Conservation (phyloP, 1,140 invertebrate species). For the Lysiphlebus fabarum region DNA sequence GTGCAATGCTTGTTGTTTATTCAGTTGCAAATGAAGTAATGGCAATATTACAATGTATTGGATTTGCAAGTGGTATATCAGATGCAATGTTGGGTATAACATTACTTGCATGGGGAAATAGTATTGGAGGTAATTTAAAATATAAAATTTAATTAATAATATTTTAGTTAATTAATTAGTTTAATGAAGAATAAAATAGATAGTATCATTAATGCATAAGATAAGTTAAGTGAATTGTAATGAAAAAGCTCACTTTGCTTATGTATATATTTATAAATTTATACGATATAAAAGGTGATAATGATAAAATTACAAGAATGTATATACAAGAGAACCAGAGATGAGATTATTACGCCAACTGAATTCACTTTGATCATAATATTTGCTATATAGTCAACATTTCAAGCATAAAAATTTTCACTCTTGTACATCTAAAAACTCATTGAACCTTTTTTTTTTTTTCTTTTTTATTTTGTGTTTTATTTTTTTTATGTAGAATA, state of each 20-base stretch:
- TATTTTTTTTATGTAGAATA: neutral
- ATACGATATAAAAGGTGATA: no score
- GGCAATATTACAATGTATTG: conserved; percentile 61
- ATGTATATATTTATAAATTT: no score
- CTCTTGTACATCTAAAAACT: neutral
- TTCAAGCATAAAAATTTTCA: neutral
- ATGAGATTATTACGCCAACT: conserved; percentile 3
- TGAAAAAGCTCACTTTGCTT: no score
- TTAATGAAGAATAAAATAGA: no score
- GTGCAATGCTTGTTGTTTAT: conserved; percentile 67
- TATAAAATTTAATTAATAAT: no score
- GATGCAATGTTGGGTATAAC: conserved; percentile 68
- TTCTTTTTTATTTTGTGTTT: neutral
- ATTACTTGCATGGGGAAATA: conserved; percentile 71
- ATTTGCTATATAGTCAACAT: neutral
- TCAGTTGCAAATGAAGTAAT: conserved; percentile 67
- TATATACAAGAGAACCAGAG: neutral
- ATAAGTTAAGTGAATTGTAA: no score
- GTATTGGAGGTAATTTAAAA: conserved; percentile 61
- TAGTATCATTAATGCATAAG: no score
- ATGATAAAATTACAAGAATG: no score
- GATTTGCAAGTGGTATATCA: conserved; percentile 61
- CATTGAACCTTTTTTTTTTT: neutral
- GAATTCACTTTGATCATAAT: conserved; percentile 1
- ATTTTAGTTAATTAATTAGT: no score